Percentiles rank a stretch among this genome's conserved stretches.
Evolutionary conservation across 2,888 invertebrate species (phyloP).

Genomic region (Orthosia gracilis): DNA sequence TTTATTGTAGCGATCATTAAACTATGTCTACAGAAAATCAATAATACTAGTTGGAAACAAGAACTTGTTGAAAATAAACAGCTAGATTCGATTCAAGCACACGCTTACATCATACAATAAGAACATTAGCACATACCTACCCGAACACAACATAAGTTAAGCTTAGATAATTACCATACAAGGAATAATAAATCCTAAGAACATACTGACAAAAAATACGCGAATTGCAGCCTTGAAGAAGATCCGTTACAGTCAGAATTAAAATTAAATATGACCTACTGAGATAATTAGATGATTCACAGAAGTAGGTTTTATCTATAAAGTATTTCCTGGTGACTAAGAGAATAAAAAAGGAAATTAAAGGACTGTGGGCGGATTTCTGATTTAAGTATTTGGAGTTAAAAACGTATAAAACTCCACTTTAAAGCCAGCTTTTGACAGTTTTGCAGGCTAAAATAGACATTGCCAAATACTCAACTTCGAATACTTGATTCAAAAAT

Average conservation of each 20-base stretch:
- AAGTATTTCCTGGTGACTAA: no score
- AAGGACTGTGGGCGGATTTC: no score
- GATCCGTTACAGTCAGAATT: conserved; percentile 63
- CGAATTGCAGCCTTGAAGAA: conserved; percentile 59
- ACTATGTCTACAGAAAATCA: not conserved
- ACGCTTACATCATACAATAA: conserved; percentile 14
- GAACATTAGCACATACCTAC: conserved; percentile 15
- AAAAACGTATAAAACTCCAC: no score
- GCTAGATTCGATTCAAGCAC: not conserved
- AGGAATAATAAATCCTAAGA: conserved; percentile 32
- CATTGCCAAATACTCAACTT: no score
- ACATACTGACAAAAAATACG: conserved; percentile 35
- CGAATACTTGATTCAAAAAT: no score
- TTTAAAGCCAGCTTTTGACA: no score
- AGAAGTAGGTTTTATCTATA: not conserved
- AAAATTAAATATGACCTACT: conserved; percentile 72
- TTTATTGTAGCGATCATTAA: no score
- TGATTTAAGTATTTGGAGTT: no score
- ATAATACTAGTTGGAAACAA: not conserved
- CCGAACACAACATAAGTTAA: conserved; percentile 21
- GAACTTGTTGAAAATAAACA: not conserved
- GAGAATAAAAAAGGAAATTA: no score
- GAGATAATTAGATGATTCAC: conserved; percentile 24
- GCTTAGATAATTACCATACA: conserved; percentile 30
- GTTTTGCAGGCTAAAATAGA: no score